Percentiles rank a stretch among this genome's conserved stretches.
These are phyloP conservation scores for Erannis defoliaria DNA, from an alignment of 2,888 invertebrate species.

Conservation along the genomic window DNA sequence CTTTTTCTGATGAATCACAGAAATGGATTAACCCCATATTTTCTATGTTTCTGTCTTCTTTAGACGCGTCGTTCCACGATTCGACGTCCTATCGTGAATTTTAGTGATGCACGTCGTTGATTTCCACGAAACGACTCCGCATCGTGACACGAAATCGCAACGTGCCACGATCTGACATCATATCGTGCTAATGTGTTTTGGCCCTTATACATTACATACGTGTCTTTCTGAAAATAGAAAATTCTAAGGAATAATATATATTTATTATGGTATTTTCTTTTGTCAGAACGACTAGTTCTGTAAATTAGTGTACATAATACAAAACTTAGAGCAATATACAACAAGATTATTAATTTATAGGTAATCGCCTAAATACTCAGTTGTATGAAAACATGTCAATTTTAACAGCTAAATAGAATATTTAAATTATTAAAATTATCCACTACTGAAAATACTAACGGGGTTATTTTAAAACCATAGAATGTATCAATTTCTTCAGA, in stretches of 20 bases:
- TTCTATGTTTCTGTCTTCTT: too few species aligned
- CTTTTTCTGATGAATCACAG: too few species aligned
- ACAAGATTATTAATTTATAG: slow-evolving; percentile 40
- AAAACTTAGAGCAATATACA: neutral
- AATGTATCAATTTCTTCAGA: slow-evolving; percentile 25
- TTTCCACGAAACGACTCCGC: too few species aligned
- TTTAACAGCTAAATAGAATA: slow-evolving; percentile 52
- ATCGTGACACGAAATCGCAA: too few species aligned
- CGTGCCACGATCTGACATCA: too few species aligned
- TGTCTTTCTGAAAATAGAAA: slow-evolving; percentile 28
- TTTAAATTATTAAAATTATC: slow-evolving; percentile 38
- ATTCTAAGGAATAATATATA: slow-evolving; percentile 19
- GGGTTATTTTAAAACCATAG: slow-evolving; percentile 40
- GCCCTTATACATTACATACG: too few species aligned
- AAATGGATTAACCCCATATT: too few species aligned
- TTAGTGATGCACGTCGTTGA: too few species aligned
- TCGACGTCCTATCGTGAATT: too few species aligned
- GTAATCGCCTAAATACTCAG: slow-evolving; percentile 47
- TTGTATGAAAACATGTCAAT: slow-evolving; percentile 69
- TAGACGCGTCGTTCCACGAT: too few species aligned
- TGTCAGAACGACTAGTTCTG: slow-evolving; percentile 30
- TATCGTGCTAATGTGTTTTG: too few species aligned
- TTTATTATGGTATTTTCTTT: slow-evolving; percentile 18
- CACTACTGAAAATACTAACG: neutral
- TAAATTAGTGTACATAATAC: slow-evolving; percentile 36